Conservation (phyloP, 2,888 invertebrate genomes). For the Cosmopolites sordidus region DNA sequence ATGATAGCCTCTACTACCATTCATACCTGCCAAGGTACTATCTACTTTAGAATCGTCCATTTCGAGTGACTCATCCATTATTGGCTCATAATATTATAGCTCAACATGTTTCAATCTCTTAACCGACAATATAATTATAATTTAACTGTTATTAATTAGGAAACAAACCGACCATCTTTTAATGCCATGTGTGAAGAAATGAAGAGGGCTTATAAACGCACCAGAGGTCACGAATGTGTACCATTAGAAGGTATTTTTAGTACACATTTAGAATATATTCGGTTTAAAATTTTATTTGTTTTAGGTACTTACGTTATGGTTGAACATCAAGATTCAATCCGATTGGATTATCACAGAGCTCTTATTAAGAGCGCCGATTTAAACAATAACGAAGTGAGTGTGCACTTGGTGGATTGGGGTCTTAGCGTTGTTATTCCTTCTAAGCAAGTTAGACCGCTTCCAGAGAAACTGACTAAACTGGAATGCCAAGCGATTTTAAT, state of each 20-base stretch:
- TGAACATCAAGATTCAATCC: constrained; percentile 39
- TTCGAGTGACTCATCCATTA: too few relatives aligned
- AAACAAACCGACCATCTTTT: background rate
- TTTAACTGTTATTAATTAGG: background rate
- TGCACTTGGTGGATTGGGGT: constrained; percentile 64
- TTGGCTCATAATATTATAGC: too few relatives aligned
- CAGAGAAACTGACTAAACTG: constrained; percentile 37
- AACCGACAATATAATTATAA: too few relatives aligned
- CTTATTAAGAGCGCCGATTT: constrained; percentile 50
- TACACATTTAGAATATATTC: too few relatives aligned
- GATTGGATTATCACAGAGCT: constrained; percentile 58
- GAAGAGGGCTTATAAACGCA: constrained; percentile 33
- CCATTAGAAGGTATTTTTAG: constrained; percentile 40
- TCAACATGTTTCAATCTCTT: too few relatives aligned
- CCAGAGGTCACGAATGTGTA: constrained; percentile 29
- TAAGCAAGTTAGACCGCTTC: constrained; percentile 52
- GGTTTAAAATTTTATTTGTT: too few relatives aligned
- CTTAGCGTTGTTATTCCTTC: constrained; percentile 50
- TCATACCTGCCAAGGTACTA: too few relatives aligned
- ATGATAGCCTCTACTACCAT: too few relatives aligned
- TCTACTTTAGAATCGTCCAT: too few relatives aligned
- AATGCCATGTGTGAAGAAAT: too few relatives aligned
- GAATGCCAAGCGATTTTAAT: constrained; percentile 47
- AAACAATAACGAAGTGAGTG: constrained; percentile 50
- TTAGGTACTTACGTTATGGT: constrained; percentile 56